Evolutionary conservation across 2,113 vertebrate species (phyloP), one percentile per base, ranked within the genome.

Genomic region (Struthio camelus): DNA sequence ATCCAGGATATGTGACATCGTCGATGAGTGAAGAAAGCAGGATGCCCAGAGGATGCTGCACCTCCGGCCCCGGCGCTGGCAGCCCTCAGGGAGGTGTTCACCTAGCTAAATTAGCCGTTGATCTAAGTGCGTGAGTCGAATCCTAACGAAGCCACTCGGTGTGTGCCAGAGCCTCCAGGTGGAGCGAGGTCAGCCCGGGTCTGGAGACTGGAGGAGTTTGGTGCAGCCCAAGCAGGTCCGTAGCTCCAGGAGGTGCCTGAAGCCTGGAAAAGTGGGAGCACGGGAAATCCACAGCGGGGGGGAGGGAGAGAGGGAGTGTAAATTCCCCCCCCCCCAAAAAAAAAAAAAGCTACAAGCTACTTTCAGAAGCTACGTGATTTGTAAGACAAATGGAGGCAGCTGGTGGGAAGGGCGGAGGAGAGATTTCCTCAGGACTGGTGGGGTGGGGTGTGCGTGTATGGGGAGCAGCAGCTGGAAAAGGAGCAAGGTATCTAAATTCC

Each of bases 251-350:
- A 46, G 44, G 44, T 32, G 16, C 51, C 32, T 7, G 51, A 58
- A 9, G 24, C 28, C 2, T 1, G 30, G 14, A 17, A 34, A 7
- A 28, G 11, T 1, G 1, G 36, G 36, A 67, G 53, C 75, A 17
- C 1, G 0, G 28, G 30, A 38, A 14, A 77, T 8, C 67, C 11
- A 0, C 0, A n/a, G n/a, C n/a, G n/a, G n/a, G n/a, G 0, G 69
- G 36, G 25, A 58, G 9, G 24, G 76, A 83, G 53, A 46, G 7
- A 85, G 48, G 38, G 42, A 88, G 27, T 76, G 36, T 22, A 62
- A 17, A 58, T n/a, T n/a, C n/a, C n/a, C n/a, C n/a, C n/a, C n/a
- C n/a, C n/a, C n/a, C n/a, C n/a, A n/a, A n/a, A n/a, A n/a, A n/a
- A 54, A 17, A 75, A 38, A 1, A 20, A 0, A 0, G 28, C 42